A percentile compares a stretch with the other conserved stretches of the same genome.
phyloP scores from a whole-genome alignment of 2,113 vertebrate species.

The Merops nubicus region DNA sequence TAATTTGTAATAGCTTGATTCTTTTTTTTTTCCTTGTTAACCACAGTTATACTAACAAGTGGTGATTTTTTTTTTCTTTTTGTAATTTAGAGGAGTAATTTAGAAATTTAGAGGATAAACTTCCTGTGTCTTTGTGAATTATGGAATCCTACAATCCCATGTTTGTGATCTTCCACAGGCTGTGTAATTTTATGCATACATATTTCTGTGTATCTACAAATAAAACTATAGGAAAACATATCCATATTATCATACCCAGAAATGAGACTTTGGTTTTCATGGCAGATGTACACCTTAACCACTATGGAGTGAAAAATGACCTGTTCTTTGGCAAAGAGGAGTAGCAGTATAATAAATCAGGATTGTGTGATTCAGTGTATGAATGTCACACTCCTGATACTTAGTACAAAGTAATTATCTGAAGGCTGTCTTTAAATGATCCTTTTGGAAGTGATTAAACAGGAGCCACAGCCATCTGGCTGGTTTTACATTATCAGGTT shows the following conservation, averaged over 20 bases:
- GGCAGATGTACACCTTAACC: neutral
- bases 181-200: neutral
- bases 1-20: neutral
- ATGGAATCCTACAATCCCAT: neutral
- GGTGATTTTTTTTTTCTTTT: neutral
- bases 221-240: neutral
- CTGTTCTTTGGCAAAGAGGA: neutral
- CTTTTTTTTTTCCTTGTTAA: neutral
- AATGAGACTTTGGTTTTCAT: neutral
- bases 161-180: neutral
- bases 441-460: neutral
- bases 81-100: neutral
- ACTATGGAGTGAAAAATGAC: neutral
- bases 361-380: neutral
- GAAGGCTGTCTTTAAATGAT: neutral
- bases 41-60: neutral
- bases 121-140: neutral
- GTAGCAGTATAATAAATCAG: neutral
- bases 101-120: neutral
- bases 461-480: rapidly evolving
- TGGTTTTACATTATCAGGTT: neutral
- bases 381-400: neutral
- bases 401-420: neutral
- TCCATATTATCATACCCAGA: neutral
- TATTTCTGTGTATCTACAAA: neutral